A percentile compares a stretch with the other conserved stretches of the same genome.
Evolutionary conservation across 2,888 invertebrate genomes (phyloP).

Genomic region (Troides aeacus): DNA sequence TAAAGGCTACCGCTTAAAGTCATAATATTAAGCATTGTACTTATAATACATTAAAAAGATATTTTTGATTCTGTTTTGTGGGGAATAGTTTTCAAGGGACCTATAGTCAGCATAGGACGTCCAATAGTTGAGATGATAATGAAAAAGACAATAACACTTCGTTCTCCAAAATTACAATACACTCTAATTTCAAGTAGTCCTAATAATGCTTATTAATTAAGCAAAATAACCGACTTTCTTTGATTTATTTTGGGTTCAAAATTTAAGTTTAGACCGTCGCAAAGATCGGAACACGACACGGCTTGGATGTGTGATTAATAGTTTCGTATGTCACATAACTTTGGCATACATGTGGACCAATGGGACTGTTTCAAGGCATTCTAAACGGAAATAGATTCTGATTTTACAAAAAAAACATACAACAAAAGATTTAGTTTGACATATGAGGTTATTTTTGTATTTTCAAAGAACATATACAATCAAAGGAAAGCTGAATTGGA

Average conservation of each 20-base stretch:
- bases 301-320: constrained; percentile 65
- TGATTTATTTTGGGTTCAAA: constrained; percentile 35
- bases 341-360: constrained; percentile 45
- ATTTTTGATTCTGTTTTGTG: too few species aligned
- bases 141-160: not conserved
- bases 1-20: too few species aligned
- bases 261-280: constrained; percentile 52
- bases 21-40: too few species aligned
- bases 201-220: constrained; percentile 32
- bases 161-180: not conserved
- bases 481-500: not conserved
- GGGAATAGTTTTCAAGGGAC: too few species aligned
- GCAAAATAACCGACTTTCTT: constrained; percentile 32
- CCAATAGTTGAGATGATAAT: too few species aligned
- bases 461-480: not conserved
- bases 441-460: not conserved
- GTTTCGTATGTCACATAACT: constrained; percentile 60
- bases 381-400: constrained; percentile 17
- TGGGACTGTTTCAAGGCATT: constrained; percentile 26
- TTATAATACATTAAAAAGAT: too few species aligned
- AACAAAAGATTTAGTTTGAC: not conserved
- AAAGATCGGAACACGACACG: constrained; percentile 51
- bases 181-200: constrained; percentile 6
- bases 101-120: too few species aligned
- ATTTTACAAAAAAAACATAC: not conserved